Conservation (phyloP, 2,113 vertebrate genomes). For the Paracanthobrama guichenoti region DNA sequence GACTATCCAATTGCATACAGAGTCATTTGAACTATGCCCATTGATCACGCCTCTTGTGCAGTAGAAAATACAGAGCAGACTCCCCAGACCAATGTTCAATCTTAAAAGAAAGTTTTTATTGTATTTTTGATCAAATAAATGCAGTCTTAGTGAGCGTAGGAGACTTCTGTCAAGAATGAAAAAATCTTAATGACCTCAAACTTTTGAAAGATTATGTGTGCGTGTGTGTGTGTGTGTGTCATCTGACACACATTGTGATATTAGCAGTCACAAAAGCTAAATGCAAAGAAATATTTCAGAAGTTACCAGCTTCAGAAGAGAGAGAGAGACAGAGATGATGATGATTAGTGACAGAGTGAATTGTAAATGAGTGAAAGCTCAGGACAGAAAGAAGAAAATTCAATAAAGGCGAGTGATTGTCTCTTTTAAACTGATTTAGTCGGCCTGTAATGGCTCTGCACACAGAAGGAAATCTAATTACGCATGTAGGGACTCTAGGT, state of each 20-base stretch:
- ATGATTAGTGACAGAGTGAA: conserved; percentile 29
- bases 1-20: too few relatives aligned
- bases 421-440: conserved; percentile 45
- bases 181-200: not conserved
- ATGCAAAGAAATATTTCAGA: conserved; percentile 78
- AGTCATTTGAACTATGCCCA: too few relatives aligned
- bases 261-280: not conserved
- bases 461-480: conserved; percentile 46
- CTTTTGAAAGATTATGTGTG: not conserved
- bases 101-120: not conserved
- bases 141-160: not conserved
- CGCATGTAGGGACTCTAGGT: not conserved
- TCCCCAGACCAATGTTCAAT: too few relatives aligned
- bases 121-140: not conserved
- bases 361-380: conserved; percentile 18
- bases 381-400: conserved; percentile 37
- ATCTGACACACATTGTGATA: not conserved
- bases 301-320: conserved; percentile 27
- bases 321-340: conserved; percentile 20
- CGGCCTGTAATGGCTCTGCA: conserved; percentile 34
- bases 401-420: conserved; percentile 44
- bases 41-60: too few relatives aligned
- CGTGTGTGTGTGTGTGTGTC: too few relatives aligned
- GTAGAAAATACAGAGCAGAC: too few relatives aligned
- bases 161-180: not conserved